These are phyloP conservation scores for Caracal caracal DNA, from an alignment of 2,113 vertebrate species.

Conservation along the genomic window DNA sequence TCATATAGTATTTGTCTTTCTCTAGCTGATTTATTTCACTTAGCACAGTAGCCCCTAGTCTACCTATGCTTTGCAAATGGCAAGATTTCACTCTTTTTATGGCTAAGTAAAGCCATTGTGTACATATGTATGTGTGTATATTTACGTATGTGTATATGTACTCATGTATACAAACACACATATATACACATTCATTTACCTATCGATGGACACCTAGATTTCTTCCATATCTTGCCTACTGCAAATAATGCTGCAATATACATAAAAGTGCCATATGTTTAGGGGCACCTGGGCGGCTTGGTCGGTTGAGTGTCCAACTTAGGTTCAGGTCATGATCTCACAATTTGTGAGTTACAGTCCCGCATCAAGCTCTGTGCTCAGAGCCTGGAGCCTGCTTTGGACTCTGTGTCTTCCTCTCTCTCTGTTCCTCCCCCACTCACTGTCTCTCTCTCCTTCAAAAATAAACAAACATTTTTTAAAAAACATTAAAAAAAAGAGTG, in stretches of 20 bases:
- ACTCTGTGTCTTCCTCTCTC: too few relatives aligned
- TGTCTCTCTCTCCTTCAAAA: too few relatives aligned
- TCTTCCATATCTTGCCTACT: background rate
- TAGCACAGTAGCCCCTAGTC: background rate
- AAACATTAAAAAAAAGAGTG: background rate
- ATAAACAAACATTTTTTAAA: too few relatives aligned
- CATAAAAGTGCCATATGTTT: background rate
- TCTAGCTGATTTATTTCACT: background rate
- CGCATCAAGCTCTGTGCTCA: too few relatives aligned
- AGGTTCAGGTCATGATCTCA: too few relatives aligned
- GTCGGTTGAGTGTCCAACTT: too few relatives aligned
- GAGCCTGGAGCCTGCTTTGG: too few relatives aligned
- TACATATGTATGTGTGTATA: background rate
- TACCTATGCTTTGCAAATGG: background rate
- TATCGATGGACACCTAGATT: background rate
- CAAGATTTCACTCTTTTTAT: background rate
- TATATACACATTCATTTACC: background rate
- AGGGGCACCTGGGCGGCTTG: too few relatives aligned
- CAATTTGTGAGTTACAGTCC: too few relatives aligned
- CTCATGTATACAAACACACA: background rate
- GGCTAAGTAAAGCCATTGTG: background rate
- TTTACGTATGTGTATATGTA: too few relatives aligned
- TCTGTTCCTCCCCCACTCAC: too few relatives aligned
- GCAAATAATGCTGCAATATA: background rate
- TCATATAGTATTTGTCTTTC: background rate